A percentile compares a stretch with the other conserved stretches of the same genome.
These are phyloP conservation scores for Aspidapion aeneum DNA, from an alignment of 2,888 invertebrate genomes.

Conservation along the genomic window DNA sequence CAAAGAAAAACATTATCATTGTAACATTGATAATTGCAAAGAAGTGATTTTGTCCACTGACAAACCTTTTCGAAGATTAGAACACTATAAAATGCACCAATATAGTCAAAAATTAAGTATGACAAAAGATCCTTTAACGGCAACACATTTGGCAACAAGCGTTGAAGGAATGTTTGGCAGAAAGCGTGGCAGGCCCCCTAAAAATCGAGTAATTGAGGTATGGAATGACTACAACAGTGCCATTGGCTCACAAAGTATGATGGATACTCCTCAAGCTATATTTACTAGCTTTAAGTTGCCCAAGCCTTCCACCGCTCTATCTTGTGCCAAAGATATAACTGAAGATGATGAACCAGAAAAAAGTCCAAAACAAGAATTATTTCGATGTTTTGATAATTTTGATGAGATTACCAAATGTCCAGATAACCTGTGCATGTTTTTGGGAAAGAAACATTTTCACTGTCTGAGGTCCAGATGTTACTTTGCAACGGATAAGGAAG, in stretches of 20 bases:
- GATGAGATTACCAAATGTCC: conserved; percentile 65
- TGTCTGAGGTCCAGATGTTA: conserved; percentile 80
- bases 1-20: conserved; percentile 83
- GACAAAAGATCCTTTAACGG: conserved; percentile 49
- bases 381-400: conserved; percentile 58
- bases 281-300: conserved; percentile 92
- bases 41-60: conserved; percentile 74
- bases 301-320: conserved; percentile 52
- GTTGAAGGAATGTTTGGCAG: conserved; percentile 87
- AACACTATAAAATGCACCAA: conserved; percentile 81
- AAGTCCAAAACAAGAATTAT: conserved; percentile 26
- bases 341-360: conserved; percentile 42
- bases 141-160: conserved; percentile 63
- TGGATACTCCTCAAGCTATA: conserved; percentile 81
- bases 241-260: conserved; percentile 42
- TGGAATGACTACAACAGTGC: conserved; percentile 66
- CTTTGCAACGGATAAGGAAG: conserved; percentile 76
- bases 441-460: conserved; percentile 75
- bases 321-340: conserved; percentile 41
- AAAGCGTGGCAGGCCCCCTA: conserved; percentile 93
- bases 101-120: conserved; percentile 47
- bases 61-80: conserved; percentile 74
- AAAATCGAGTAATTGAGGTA: conserved; percentile 90
- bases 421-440: conserved; percentile 69
- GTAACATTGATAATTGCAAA: conserved; percentile 84